Evolutionary conservation across 2,113 vertebrate genomes (phyloP), one percentile per base, ranked within the genome.

Genomic region (Formicarius rufipectus): DNA sequence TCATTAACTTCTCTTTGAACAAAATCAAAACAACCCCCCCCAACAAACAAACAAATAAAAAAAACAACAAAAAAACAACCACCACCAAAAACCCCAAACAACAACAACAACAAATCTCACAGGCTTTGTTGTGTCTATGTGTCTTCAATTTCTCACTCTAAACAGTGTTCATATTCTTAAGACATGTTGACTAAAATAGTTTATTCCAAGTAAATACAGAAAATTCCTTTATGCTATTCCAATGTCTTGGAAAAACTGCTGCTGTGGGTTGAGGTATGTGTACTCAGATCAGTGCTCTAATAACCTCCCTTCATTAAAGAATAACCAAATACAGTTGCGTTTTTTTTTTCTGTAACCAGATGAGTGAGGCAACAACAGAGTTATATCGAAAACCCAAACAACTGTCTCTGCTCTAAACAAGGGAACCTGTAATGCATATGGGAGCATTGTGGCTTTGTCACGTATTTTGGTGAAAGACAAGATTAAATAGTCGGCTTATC

Each of bases 171-270:
- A 45, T 73, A 73, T 39, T 72, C 49, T 75, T 62, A 73, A 87
- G 67, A 49, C 14, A 88, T 40, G 35, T 68, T 82, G 60, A 93
- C 53, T 92, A 89, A 42, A 93, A 75, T 23, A 76, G 69, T 85
- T 94, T 95, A 85, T 85, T 85, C 71, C 49, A 76, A 91, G 74
- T 76, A 94, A 95, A 93, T 55, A 93, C 74, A 91, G 82, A 89
- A 96, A 96, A 95, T 96, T 95, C 87, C 81, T 79, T 91, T 79
- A 76, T 71, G 47, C 25, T 94, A 71, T 87, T 84, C 58, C 33
- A 72, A 2, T 42, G 60, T 90, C 42, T 84, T 67, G 35, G 60
- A 84, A 62, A 89, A 91, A 73, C 49, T 84, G 50, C 67, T 94
- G 90, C 75, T 90, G 79, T 73, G 67, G 19, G 22, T 53, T 90